These are phyloP conservation scores for Rhyacophila evoluta DNA, from an alignment of 2,888 invertebrate species.

Conservation along the genomic window DNA sequence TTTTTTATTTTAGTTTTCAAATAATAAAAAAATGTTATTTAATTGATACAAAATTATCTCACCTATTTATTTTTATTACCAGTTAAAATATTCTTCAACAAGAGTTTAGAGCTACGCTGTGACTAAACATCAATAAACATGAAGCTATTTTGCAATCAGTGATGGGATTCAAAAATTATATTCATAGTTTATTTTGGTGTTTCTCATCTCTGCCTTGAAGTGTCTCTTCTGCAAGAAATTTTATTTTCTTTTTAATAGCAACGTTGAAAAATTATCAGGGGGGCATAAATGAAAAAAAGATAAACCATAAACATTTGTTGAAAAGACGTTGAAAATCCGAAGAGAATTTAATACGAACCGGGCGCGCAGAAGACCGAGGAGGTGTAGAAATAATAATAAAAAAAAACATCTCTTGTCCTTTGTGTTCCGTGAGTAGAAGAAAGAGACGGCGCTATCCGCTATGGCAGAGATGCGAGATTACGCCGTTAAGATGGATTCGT, in stretches of 20 bases:
- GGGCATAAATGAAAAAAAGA: neutral
- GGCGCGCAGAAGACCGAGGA: neutral
- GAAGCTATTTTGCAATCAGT: too few relatives aligned
- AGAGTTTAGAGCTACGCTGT: too few relatives aligned
- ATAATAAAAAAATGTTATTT: neutral
- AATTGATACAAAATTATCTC: neutral
- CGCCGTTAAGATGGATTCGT: conserved; percentile 49
- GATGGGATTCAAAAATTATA: too few relatives aligned
- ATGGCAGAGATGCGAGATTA: conserved; percentile 46
- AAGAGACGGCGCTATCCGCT: neutral
- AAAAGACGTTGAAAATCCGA: neutral
- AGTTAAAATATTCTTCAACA: too few relatives aligned
- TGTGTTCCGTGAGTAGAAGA: neutral
- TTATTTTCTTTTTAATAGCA: too few relatives aligned
- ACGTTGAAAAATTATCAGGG: neutral
- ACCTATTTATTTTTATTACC: neutral
- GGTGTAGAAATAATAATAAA: conserved; percentile 2
- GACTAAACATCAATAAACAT: too few relatives aligned
- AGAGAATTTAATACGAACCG: conserved; percentile 3
- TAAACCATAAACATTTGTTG: conserved; percentile 6
- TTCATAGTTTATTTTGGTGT: too few relatives aligned
- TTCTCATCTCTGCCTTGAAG: too few relatives aligned
- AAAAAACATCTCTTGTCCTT: conserved; percentile 11
- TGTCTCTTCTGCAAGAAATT: too few relatives aligned
- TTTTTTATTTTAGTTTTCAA: too few relatives aligned